A percentile compares a stretch with the other conserved stretches of the same genome.
Evolutionary conservation across 2,888 invertebrate genomes (phyloP).

Genomic region (Tridacna gigas): DNA sequence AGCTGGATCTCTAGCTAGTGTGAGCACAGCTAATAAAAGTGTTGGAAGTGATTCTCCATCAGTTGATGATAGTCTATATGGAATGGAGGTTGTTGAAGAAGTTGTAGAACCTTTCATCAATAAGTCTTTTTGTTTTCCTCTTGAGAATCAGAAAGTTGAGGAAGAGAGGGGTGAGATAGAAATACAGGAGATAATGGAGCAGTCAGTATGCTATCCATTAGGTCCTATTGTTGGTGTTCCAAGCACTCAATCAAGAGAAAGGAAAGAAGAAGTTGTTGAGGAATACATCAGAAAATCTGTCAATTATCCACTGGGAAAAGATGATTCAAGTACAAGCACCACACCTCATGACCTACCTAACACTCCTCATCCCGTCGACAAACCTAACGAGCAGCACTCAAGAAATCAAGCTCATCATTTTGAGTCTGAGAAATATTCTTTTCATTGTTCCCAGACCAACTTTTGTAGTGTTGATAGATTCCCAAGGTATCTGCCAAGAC

Average conservation of each 20-base stretch:
- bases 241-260: neutral
- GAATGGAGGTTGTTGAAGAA: conserved; percentile 4
- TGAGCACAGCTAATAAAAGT: neutral
- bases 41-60: neutral
- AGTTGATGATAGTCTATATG: neutral
- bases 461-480: neutral
- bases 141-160: neutral
- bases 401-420: neutral
- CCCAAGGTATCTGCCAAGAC: conserved; percentile 12
- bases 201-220: conserved; percentile 49
- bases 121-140: conserved; percentile 9
- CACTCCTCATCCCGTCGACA: too few relatives aligned
- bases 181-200: conserved; percentile 46
- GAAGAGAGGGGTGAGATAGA: conserved; percentile 10
- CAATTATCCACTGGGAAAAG: conserved; percentile 28
- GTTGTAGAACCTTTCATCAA: conserved; percentile 9
- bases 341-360: too few relatives aligned
- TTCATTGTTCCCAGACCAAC: conserved; percentile 17
- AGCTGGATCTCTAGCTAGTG: neutral
- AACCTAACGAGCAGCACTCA: neutral
- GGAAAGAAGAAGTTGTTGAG: conserved; percentile 22
- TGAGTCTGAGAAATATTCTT: conserved; percentile 36
- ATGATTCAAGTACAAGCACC: neutral
- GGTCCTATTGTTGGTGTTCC: conserved; percentile 21
- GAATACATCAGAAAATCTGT: conserved; percentile 44